Conservation (phyloP, 1,140 invertebrate genomes). For the Colletes latitarsis region DNA sequence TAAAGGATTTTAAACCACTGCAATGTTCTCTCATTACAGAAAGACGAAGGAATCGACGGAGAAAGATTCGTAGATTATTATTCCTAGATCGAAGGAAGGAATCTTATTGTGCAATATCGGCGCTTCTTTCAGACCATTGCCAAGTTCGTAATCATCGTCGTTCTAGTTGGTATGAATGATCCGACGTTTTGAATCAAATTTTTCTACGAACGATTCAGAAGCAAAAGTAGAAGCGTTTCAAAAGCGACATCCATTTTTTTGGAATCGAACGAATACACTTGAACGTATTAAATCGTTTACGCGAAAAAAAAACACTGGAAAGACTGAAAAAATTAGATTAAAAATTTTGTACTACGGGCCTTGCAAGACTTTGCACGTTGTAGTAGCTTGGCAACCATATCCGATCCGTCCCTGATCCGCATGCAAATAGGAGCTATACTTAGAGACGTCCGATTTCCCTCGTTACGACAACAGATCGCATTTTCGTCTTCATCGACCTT, state of each 20-base stretch:
- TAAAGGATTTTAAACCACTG: not conserved
- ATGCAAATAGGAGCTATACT: constrained; percentile 65
- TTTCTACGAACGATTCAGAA: not conserved
- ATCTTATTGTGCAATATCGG: constrained; percentile 35
- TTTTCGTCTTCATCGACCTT: constrained; percentile 65
- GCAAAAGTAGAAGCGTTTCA: not conserved
- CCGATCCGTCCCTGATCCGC: constrained; percentile 62
- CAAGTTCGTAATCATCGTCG: constrained; percentile 39
- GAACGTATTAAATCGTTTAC: not conserved
- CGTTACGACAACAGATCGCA: constrained; percentile 63
- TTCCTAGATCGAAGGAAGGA: constrained; percentile 10
- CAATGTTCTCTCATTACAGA: not conserved
- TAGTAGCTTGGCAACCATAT: constrained; percentile 47
- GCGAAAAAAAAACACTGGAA: not conserved
- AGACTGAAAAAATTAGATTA: not conserved
- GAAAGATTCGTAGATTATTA: constrained; percentile 15
- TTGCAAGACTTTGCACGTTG: constrained; percentile 23
- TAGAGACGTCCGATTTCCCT: constrained; percentile 67
- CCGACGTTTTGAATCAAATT: not conserved
- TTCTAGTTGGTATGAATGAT: not conserved
- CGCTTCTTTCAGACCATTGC: constrained; percentile 22
- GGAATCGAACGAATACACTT: not conserved
- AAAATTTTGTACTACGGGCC: constrained; percentile 26
- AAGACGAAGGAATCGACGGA: not conserved
- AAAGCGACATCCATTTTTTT: not conserved